A percentile compares a stretch with the other conserved stretches of the same genome.
These are phyloP conservation scores for Drosophila tripunctata DNA, from an alignment of 2,888 invertebrate genomes.

Conservation along the genomic window DNA sequence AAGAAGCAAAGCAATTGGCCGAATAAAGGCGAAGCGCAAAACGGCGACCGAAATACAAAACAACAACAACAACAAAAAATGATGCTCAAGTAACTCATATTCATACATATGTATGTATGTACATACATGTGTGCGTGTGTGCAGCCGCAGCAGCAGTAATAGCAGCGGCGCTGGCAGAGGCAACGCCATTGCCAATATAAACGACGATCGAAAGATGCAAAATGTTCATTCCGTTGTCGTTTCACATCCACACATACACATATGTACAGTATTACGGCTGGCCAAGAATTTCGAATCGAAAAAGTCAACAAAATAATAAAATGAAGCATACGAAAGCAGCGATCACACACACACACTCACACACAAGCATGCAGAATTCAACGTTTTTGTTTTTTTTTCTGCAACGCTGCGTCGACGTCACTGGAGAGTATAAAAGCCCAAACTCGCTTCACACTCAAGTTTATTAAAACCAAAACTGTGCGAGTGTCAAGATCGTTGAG, in stretches of 20 bases:
- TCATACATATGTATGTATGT: too few relatives aligned
- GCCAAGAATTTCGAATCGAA: slow-evolving; percentile 68
- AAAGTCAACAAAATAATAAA: slow-evolving; percentile 77
- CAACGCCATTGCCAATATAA: slow-evolving; percentile 70
- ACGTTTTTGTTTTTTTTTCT: slow-evolving; percentile 58
- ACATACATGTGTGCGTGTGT: slow-evolving; percentile 35
- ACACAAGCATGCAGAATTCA: slow-evolving; percentile 37
- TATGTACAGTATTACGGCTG: slow-evolving; percentile 53
- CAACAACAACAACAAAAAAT: too few relatives aligned
- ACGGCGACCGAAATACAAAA: slow-evolving; percentile 56
- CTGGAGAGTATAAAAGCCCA: slow-evolving; percentile 84
- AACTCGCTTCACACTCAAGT: slow-evolving; percentile 84
- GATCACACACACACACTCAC: slow-evolving; percentile 37
- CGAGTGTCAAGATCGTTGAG: slow-evolving; percentile 82
- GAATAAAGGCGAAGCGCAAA: slow-evolving; percentile 48
- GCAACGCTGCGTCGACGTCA: slow-evolving; percentile 70
- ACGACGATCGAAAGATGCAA: slow-evolving; percentile 79
- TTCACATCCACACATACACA: slow-evolving; percentile 58
- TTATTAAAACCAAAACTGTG: slow-evolving; percentile 84
- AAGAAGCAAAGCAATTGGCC: slow-evolving; percentile 41
- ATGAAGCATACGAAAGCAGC: slow-evolving; percentile 74
- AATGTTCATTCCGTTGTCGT: slow-evolving; percentile 73
- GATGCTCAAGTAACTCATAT: slow-evolving; percentile 74
- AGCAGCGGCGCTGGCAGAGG: slow-evolving; percentile 37
- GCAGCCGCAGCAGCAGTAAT: slow-evolving; percentile 36